Evolutionary conservation across 2,113 vertebrate genomes (phyloP).

Genomic region (Chrysochloris asiatica): DNA sequence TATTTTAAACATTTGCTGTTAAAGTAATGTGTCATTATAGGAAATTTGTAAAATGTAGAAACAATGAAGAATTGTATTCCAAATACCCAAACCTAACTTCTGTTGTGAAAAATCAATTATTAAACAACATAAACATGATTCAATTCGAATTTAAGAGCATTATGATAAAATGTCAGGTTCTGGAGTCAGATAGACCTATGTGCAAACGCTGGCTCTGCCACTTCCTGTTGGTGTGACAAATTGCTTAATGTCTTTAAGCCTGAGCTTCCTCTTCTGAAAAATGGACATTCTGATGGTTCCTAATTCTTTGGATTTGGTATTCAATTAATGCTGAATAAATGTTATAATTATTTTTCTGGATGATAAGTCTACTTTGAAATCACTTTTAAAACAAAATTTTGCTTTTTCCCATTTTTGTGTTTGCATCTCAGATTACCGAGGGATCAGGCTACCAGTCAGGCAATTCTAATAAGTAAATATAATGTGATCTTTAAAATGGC

Average conservation of each 20-base stretch:
- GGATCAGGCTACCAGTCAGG: background rate
- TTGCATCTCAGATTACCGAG: background rate
- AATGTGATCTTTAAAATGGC: background rate
- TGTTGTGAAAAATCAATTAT: background rate
- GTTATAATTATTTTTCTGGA: background rate
- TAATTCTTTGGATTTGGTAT: background rate
- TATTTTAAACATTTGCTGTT: background rate
- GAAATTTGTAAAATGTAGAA: slow-evolving; percentile 10
- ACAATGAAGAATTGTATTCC: background rate
- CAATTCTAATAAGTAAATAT: background rate
- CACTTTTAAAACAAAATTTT: slow-evolving; percentile 10
- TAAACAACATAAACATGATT: background rate
- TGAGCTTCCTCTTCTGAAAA: background rate
- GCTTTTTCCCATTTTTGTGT: background rate
- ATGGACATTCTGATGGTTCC: background rate
- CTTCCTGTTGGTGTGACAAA: background rate
- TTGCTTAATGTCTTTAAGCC: background rate
- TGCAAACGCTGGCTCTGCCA: background rate
- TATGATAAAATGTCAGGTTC: background rate
- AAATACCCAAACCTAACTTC: background rate
- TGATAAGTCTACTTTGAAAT: background rate
- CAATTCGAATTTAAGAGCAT: background rate
- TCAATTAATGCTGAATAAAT: background rate
- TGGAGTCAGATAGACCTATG: background rate
- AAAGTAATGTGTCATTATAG: background rate